A percentile compares a stretch with the other conserved stretches of the same genome.
phyloP scores from a whole-genome alignment of 2,888 invertebrate species.

The Eupithecia vulgata region DNA sequence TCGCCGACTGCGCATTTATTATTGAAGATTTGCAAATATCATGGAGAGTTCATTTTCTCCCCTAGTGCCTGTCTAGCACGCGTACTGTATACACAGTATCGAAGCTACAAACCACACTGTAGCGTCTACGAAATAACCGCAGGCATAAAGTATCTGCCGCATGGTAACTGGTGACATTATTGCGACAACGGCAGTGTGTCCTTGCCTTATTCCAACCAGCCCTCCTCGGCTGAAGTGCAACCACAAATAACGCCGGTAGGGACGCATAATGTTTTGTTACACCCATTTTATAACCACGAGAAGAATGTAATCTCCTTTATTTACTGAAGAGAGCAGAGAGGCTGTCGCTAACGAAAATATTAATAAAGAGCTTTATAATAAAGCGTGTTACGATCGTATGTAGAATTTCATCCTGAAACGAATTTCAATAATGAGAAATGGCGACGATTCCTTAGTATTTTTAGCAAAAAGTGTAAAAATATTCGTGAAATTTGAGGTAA shows the following conservation, averaged over 20 bases:
- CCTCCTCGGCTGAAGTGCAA: constrained; percentile 65
- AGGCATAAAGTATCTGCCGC: constrained; percentile 61
- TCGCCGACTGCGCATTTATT: constrained; percentile 66
- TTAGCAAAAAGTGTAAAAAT: not conserved
- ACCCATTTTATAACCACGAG: constrained; percentile 73
- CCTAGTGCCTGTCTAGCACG: constrained; percentile 56
- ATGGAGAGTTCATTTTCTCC: constrained; percentile 60
- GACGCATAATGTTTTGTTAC: constrained; percentile 78
- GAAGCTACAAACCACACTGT: constrained; percentile 51
- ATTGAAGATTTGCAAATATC: constrained; percentile 75
- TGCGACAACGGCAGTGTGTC: constrained; percentile 56
- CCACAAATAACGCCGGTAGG: constrained; percentile 68
- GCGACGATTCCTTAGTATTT: constrained; percentile 2
- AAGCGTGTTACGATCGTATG: constrained; percentile 42
- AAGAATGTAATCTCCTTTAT: constrained; percentile 77
- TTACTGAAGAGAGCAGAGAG: constrained; percentile 66
- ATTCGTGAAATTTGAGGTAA: not conserved
- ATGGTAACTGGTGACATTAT: constrained; percentile 59
- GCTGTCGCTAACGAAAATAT: constrained; percentile 61
- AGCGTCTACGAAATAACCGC: constrained; percentile 55
- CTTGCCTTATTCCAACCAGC: constrained; percentile 62
- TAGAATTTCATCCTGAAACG: constrained; percentile 34
- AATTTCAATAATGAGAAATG: constrained; percentile 20
- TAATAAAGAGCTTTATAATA: constrained; percentile 52
- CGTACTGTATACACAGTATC: constrained; percentile 43